These are phyloP conservation scores for Muscina levida DNA, from an alignment of 2,888 invertebrate genomes.

Conservation along the genomic window DNA sequence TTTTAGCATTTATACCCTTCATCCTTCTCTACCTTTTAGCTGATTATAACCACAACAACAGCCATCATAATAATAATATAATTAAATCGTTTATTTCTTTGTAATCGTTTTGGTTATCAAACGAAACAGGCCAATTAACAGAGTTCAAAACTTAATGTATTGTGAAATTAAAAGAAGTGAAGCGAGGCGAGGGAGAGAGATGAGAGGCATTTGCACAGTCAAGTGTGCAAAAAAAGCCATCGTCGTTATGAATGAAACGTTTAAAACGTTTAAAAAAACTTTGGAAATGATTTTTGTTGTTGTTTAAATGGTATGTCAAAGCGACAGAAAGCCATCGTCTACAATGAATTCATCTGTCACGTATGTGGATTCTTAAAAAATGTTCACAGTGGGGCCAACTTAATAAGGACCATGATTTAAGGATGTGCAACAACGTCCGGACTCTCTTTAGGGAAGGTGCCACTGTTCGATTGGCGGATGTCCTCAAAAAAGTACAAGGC, in stretches of 20 bases:
- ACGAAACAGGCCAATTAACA: constrained; percentile 5
- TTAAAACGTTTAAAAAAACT: neutral
- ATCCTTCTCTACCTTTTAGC: no score
- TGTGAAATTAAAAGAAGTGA: neutral
- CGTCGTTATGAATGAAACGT: constrained; percentile 1
- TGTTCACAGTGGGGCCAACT: no score
- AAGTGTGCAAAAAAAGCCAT: neutral
- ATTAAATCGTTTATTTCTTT: constrained; percentile 1
- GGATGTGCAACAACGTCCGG: no score
- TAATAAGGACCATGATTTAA: no score
- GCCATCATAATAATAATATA: no score
- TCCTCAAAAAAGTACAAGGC: no score
- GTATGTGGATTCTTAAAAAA: no score
- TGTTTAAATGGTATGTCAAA: constrained; percentile 5
- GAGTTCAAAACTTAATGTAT: neutral
- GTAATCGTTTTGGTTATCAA: neutral
- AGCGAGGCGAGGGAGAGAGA: neutral
- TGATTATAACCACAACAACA: no score
- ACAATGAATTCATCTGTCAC: constrained; percentile 1
- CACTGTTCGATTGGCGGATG: no score
- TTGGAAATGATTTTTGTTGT: neutral
- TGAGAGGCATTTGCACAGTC: neutral
- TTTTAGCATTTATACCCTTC: no score
- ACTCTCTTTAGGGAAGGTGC: no score
- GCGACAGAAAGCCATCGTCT: neutral